These are phyloP conservation scores for Dipodomys spectabilis DNA, from an alignment of 2,113 vertebrate genomes.

Conservation along the genomic window DNA sequence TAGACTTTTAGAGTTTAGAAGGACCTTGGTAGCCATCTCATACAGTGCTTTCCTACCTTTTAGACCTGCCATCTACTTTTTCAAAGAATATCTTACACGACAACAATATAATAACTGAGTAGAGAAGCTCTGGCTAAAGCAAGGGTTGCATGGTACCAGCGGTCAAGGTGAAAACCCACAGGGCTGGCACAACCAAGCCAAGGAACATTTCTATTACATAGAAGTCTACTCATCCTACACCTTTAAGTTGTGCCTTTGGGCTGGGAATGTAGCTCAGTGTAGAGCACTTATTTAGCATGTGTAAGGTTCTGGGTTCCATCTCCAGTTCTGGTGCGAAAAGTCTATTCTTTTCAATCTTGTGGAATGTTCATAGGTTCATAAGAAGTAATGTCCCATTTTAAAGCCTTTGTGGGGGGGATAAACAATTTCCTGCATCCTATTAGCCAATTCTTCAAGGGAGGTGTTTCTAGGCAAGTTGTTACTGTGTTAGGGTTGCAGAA, in stretches of 20 bases:
- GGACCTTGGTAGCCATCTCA: not conserved
- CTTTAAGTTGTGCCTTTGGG: not conserved
- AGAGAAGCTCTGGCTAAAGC: not conserved
- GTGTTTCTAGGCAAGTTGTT: constrained; percentile 56
- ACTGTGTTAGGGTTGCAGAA: constrained; percentile 76
- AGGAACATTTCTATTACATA: not conserved
- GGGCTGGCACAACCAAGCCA: not conserved
- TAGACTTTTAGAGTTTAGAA: not conserved
- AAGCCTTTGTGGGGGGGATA: not conserved
- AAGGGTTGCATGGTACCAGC: accelerated
- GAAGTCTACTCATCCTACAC: not conserved
- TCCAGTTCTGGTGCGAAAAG: not conserved
- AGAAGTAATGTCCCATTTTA: constrained; percentile 12
- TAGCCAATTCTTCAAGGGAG: constrained; percentile 56
- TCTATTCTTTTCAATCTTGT: not conserved
- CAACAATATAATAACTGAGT: not conserved
- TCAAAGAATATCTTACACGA: not conserved
- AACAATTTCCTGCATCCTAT: constrained; percentile 34
- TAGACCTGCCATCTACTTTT: not conserved
- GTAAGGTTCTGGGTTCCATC: not conserved
- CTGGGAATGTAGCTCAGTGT: not conserved
- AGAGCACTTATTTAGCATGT: not conserved
- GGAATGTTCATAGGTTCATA: not conserved
- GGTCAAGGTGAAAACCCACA: not conserved
- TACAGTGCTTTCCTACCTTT: not conserved